These are phyloP conservation scores for Pocillopora grandis DNA, from an alignment of 92 coral and sea anemone species.

Conservation along the genomic window DNA sequence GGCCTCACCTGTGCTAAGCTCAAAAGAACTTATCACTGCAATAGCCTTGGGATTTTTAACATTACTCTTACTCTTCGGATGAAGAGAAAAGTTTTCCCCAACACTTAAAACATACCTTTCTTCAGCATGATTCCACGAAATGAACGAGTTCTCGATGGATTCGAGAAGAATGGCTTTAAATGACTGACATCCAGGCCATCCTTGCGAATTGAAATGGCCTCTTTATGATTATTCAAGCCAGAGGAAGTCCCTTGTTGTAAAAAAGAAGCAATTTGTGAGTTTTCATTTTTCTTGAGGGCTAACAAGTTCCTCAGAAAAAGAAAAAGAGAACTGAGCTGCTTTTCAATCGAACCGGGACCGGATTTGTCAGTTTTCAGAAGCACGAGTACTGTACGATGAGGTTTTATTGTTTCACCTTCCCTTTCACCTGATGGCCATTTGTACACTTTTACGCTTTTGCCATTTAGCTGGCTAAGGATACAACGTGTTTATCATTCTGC, in stretches of 20 bases:
- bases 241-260: neutral
- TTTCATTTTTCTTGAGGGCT: neutral
- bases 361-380: neutral
- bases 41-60: neutral
- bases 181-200: neutral
- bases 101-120: slow-evolving; percentile 7
- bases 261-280: neutral
- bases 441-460: slow-evolving; percentile 26
- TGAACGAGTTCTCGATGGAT: neutral
- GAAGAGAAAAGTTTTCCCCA: neutral
- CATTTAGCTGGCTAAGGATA: slow-evolving; percentile 40
- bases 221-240: neutral
- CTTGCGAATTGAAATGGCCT: neutral
- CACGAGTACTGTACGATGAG: slow-evolving; percentile 11
- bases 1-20: neutral
- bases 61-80: neutral
- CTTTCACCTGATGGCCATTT: slow-evolving; percentile 34
- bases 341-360: neutral
- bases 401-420: slow-evolving; percentile 31
- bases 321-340: neutral
- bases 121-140: neutral
- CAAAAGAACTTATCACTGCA: neutral
- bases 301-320: neutral
- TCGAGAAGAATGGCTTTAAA: slow-evolving; percentile 7
- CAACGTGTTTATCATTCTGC: slow-evolving; percentile 38